These are phyloP conservation scores for Hylyphantes graminicola DNA, from an alignment of 1,140 invertebrate species.

Conservation along the genomic window DNA sequence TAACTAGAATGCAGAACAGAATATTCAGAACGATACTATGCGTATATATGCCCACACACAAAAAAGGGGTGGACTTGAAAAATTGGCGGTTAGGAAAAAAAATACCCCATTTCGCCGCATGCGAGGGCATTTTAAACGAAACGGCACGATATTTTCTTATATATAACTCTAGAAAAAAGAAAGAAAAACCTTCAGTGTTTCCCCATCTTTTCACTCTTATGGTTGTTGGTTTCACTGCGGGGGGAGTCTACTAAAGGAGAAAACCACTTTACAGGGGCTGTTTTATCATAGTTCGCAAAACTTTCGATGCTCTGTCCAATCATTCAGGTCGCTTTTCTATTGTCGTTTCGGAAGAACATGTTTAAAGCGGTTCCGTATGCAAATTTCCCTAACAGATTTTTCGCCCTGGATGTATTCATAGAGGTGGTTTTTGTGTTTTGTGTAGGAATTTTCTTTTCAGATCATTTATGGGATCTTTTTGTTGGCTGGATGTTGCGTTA, in stretches of 20 bases:
- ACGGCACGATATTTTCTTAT: constrained; percentile 47
- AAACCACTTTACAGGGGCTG: constrained; percentile 51
- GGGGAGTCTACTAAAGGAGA: constrained; percentile 4
- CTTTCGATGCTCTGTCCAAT: constrained; percentile 32
- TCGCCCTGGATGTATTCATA: constrained; percentile 40
- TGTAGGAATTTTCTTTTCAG: background rate
- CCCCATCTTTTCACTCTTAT: no score
- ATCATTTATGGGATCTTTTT: constrained; percentile 1
- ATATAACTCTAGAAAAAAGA: constrained; percentile 7
- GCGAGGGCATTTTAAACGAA: constrained; percentile 54
- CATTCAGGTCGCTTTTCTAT: constrained; percentile 42
- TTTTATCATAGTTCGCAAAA: constrained; percentile 55
- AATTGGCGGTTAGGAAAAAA: constrained; percentile 57
- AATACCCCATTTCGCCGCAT: constrained; percentile 37
- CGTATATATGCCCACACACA: background rate
- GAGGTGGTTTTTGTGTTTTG: no score
- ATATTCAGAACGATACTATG: constrained; percentile 43
- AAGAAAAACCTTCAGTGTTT: background rate
- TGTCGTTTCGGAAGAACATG: constrained; percentile 36
- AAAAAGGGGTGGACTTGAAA: constrained; percentile 48
- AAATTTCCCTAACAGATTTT: constrained; percentile 54
- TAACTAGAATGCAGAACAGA: background rate
- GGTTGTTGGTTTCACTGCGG: constrained; percentile 35
- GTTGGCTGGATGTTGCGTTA: no score
- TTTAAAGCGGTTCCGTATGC: constrained; percentile 47